Conservation (phyloP, 2,113 vertebrate genomes). For the Plotosus lineatus region DNA sequence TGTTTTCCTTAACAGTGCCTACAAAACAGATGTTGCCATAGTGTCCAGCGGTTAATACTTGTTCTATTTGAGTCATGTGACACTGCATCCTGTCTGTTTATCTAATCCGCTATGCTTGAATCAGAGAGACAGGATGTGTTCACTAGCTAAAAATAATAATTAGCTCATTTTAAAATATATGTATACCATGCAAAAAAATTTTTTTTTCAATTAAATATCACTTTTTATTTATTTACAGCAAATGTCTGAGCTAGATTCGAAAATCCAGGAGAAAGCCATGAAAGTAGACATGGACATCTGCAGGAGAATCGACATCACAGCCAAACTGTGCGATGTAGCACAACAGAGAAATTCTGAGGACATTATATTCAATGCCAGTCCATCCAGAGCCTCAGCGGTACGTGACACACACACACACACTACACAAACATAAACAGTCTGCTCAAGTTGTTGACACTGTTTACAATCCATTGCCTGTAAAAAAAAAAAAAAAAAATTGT, state of each 20-base stretch:
- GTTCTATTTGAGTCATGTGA: not conserved
- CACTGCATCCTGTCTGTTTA: not conserved
- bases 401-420: conserved; percentile 46
- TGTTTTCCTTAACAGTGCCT: not conserved
- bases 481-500: no score
- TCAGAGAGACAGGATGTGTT: not conserved
- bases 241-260: conserved; percentile 97
- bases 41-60: not conserved
- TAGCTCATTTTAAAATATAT: not conserved
- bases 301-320: conserved; percentile 97
- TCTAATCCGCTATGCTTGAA: not conserved
- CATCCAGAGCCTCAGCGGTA: conserved; percentile 66
- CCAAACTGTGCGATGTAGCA: conserved; percentile 97
- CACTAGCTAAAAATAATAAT: not conserved
- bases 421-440: conserved; percentile 38
- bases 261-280: conserved; percentile 99
- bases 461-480: not conserved
- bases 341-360: conserved; percentile 99
- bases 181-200: not conserved
- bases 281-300: conserved; percentile 99
- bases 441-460: not conserved
- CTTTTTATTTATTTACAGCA: conserved; percentile 75
- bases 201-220: not conserved
- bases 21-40: not conserved
- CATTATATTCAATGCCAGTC: conserved; percentile 93